These are phyloP conservation scores for Diglossa cyanea DNA, from an alignment of 2,797 vertebrate species.

Conservation along the genomic window DNA sequence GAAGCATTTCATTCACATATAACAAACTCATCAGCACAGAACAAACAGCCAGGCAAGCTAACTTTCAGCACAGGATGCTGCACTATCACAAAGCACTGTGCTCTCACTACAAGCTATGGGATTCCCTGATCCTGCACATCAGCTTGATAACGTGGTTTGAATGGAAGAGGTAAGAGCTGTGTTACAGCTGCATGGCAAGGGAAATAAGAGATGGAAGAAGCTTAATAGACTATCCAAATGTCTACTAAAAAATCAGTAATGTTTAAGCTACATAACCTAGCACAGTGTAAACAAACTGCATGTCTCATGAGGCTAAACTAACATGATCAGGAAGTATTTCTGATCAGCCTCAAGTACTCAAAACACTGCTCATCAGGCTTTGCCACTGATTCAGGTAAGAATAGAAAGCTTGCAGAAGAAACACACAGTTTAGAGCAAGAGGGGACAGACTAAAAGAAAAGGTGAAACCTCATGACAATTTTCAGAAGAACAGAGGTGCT, in stretches of 20 bases:
- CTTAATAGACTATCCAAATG: neutral
- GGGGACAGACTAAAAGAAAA: neutral
- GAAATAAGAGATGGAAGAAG: neutral
- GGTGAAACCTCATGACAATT: neutral
- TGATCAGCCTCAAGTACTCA: neutral
- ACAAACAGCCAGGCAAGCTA: neutral
- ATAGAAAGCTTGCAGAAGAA: neutral
- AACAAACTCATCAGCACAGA: slow-evolving; percentile 42
- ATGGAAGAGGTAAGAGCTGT: neutral
- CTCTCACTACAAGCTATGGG: neutral
- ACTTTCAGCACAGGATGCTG: neutral
- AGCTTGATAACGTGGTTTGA: neutral
- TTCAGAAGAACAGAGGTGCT: neutral
- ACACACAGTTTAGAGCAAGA: neutral
- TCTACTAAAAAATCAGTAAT: neutral
- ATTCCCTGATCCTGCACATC: neutral
- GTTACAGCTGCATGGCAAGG: neutral
- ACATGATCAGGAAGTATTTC: neutral
- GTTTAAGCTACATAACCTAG: neutral
- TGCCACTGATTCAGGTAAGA: neutral
- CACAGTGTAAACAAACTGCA: neutral
- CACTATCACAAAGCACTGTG: neutral
- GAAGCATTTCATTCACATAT: slow-evolving; percentile 42
- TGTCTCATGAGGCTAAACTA: neutral
- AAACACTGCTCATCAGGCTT: neutral